Conservation (phyloP, 2,113 vertebrate genomes). For the Oreochromis niloticus region DNA sequence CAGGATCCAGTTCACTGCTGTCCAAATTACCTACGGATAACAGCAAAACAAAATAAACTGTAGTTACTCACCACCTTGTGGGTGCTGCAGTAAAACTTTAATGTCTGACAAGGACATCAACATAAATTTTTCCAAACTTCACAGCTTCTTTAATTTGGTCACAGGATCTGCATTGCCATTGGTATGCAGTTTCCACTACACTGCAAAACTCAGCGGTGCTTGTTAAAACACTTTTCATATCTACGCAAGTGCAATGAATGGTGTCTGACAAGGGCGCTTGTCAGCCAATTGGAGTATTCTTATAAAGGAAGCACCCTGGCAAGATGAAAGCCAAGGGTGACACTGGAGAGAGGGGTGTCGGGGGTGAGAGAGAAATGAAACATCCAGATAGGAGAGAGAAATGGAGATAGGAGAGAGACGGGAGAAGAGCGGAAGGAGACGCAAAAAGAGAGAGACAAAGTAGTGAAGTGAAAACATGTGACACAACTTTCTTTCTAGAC, state of each 20-base stretch:
- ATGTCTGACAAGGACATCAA: conserved; percentile 23
- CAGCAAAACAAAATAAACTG: neutral
- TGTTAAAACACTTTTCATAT: conserved; percentile 68
- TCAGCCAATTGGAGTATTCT: conserved; percentile 62
- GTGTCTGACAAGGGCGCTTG: conserved; percentile 65
- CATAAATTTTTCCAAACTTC: conserved; percentile 15
- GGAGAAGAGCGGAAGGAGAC: neutral
- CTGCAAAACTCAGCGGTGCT: conserved; percentile 45
- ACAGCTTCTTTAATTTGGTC: conserved; percentile 40
- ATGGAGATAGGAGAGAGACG: neutral
- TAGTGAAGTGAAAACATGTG: neutral
- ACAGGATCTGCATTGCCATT: conserved; percentile 30
- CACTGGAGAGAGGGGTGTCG: conserved; percentile 43
- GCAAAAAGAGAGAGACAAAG: neutral
- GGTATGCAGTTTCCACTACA: conserved; percentile 37
- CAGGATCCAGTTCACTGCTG: neutral
- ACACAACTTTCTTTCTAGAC: neutral
- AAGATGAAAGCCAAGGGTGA: conserved; percentile 63
- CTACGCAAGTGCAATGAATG: conserved; percentile 62
- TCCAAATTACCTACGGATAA: neutral
- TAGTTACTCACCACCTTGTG: neutral
- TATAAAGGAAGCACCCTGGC: conserved; percentile 60
- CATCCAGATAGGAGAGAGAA: conserved; percentile 3
- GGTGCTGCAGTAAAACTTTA: conserved; percentile 14
- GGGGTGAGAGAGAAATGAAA: conserved; percentile 15